These are phyloP conservation scores for Colostygia pectinataria DNA, from an alignment of 2,888 invertebrate species.

Conservation along the genomic window DNA sequence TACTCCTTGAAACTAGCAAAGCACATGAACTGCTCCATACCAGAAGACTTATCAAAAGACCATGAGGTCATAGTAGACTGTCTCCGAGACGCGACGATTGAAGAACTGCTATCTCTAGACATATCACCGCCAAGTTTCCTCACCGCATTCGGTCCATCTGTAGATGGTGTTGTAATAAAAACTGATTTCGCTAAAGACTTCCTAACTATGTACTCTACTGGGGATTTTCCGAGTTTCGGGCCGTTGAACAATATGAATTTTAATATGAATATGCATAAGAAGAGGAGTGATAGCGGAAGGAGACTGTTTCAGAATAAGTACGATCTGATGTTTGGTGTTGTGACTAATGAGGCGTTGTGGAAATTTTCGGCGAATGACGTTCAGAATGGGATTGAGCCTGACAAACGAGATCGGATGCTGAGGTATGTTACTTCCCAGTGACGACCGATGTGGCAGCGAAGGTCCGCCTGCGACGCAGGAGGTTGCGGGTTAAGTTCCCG, in stretches of 20 bases:
- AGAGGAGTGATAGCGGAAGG: constrained; percentile 84
- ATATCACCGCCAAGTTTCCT: constrained; percentile 91
- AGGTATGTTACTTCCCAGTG: constrained; percentile 51
- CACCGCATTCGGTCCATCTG: constrained; percentile 95
- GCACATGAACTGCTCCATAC: constrained; percentile 91
- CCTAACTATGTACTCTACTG: constrained; percentile 86
- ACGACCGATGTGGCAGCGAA: too few relatives aligned
- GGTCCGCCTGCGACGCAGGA: too few relatives aligned
- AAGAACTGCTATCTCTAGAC: constrained; percentile 88
- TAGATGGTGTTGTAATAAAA: constrained; percentile 96
- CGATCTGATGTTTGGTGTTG: constrained; percentile 95
- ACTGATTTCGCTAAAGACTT: constrained; percentile 92
- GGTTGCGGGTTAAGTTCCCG: too few relatives aligned
- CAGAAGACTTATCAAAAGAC: constrained; percentile 90
- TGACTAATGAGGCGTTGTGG: constrained; percentile 96
- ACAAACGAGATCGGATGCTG: constrained; percentile 92
- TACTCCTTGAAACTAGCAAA: constrained; percentile 91
- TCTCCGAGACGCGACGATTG: constrained; percentile 88
- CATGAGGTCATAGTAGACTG: constrained; percentile 94
- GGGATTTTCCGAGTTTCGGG: constrained; percentile 85
- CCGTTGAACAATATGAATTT: constrained; percentile 81
- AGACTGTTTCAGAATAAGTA: constrained; percentile 86
- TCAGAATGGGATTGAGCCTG: constrained; percentile 93
- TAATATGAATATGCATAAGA: constrained; percentile 81
- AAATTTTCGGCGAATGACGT: constrained; percentile 93